Evolutionary conservation across 2,797 vertebrate species (phyloP).

Genomic region (Pantherophis vulpinus): DNA sequence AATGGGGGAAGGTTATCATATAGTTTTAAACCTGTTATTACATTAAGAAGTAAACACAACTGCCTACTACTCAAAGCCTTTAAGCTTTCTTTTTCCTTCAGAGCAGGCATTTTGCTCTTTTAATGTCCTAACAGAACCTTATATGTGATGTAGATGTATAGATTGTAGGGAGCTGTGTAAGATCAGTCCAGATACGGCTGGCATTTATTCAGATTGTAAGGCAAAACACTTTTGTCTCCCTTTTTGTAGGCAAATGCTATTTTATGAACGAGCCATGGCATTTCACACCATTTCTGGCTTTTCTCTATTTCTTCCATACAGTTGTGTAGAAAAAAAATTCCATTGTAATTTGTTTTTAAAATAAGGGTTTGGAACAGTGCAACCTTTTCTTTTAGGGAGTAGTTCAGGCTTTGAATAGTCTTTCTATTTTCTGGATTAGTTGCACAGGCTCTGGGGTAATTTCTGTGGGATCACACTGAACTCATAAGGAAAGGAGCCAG

Average conservation of each 20-base stretch:
- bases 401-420: neutral
- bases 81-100: neutral
- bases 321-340: neutral
- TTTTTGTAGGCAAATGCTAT: neutral
- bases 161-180: neutral
- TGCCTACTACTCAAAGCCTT: constrained; percentile 4
- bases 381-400: neutral
- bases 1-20: neutral
- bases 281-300: neutral
- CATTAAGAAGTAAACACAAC: rapidly evolving
- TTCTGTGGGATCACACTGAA: neutral
- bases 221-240: too few species aligned
- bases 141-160: neutral
- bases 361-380: neutral
- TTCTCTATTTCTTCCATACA: neutral
- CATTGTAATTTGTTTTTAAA: neutral
- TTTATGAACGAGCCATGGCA: neutral
- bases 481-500: neutral
- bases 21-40: neutral
- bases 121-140: neutral
- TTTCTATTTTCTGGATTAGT: neutral
- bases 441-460: neutral
- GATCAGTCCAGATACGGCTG: neutral
- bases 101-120: neutral
- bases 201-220: too few species aligned